These are phyloP conservation scores for Tetropium fuscum DNA, from an alignment of 2,888 invertebrate species.

Conservation along the genomic window DNA sequence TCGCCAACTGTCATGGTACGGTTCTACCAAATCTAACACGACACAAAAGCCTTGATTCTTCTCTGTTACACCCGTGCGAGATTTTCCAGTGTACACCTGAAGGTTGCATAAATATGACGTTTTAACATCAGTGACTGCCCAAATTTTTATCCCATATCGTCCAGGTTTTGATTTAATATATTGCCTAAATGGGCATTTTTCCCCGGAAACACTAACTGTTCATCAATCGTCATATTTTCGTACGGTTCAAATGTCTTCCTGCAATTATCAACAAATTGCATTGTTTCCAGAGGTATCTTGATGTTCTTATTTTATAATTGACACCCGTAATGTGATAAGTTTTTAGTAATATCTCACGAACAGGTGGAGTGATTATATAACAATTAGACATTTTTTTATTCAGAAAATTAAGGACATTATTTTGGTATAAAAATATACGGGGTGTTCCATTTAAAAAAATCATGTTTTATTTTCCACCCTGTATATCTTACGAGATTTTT, in stretches of 20 bases:
- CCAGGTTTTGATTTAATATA: background rate
- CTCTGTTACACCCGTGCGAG: conserved; percentile 14
- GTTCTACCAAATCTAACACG: conserved; percentile 17
- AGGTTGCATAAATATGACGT: conserved; percentile 36
- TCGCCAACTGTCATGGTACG: conserved; percentile 25
- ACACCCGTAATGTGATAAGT: too few relatives aligned
- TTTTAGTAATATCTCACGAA: too few relatives aligned
- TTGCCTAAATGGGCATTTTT: background rate
- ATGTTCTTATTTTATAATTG: too few relatives aligned
- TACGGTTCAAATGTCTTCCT: background rate
- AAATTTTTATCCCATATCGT: conserved; percentile 21
- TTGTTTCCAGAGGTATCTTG: too few relatives aligned
- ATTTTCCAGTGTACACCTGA: conserved; percentile 34
- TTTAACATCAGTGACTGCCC: conserved; percentile 34
- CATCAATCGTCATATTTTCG: background rate
- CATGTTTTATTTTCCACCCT: too few relatives aligned
- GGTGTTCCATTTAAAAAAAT: too few relatives aligned
- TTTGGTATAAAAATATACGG: too few relatives aligned
- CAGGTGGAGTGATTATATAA: too few relatives aligned
- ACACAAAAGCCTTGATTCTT: conserved; percentile 28
- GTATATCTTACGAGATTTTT: too few relatives aligned
- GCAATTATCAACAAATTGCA: background rate
- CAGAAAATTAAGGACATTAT: too few relatives aligned
- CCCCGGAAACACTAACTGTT: background rate
- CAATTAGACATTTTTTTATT: too few relatives aligned